Base-by-base conservation (phyloP, 2,797 vertebrate species). In the Chaenodraco wilsoni region DNA sequence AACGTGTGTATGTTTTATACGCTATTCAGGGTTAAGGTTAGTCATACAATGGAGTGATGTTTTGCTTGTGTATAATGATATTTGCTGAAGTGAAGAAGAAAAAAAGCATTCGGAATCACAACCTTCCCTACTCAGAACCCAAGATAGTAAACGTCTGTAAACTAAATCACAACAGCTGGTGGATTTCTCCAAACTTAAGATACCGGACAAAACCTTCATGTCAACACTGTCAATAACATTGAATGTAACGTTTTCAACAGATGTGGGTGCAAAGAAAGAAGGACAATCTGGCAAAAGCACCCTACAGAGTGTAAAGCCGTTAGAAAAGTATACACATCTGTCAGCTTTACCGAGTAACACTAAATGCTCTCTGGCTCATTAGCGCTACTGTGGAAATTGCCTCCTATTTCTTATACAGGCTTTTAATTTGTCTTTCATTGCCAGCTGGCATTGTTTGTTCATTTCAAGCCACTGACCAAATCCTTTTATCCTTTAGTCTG, bases 341-440 rank as follows among this genome's bases (percentile, higher is more conserved):
- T 79, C 69, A 54, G 70, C 74, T 84, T 87, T 82, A 79, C 60
- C 1, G 50, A 84, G 67, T 46, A 79, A 87, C 84, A 77, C 77
- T 70, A 84, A 88, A 86, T 56, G 82, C 27, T 67, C 69, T 70
- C 73, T 86, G 83, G 78, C 86, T 88, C 89, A 87, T 91, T 90
- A 88, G 71, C 79, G 65, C 58, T 19, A 59, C 71, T 57, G 65
- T 72, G 69, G 79, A 85, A 89, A 89, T 71, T 46, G 45, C 41
- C 73, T 86, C 45, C 65, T 77, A 72, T 88, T 76, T 78, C 75
- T 83, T 85, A 74, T 46, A 70, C 74, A 72, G 80, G 58, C 48
- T 80, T 86, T 88, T 84, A 85, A 84, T 88, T 84, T 71, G 72
- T 76, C 77, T 83, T 73, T 72, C 49, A 54, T 65, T 75, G 79